Evolutionary conservation across 2,113 vertebrate species (phyloP).

Genomic region (Muscicapa adusta): DNA sequence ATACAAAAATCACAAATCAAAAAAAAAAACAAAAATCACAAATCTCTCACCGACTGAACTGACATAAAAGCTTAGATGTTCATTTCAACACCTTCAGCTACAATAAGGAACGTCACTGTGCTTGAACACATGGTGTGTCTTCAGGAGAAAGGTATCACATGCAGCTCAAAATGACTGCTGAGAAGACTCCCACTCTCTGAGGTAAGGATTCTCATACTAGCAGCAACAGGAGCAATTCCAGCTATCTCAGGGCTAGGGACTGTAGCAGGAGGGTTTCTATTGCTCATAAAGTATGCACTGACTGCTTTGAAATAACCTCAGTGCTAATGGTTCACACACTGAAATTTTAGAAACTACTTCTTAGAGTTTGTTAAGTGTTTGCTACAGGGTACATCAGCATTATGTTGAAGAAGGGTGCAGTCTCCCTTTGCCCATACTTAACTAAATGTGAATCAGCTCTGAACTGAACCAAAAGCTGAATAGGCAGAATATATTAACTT

Average conservation of each 20-base stretch:
- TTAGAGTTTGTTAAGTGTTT: neutral
- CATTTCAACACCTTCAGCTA: neutral
- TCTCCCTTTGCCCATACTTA: neutral
- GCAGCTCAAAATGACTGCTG: neutral
- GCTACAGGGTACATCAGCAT: neutral
- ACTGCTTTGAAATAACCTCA: neutral
- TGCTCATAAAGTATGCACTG: neutral
- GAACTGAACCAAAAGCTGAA: neutral
- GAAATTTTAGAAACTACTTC: neutral
- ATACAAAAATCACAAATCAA: neutral
- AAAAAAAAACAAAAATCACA: too few relatives aligned
- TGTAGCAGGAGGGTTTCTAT: neutral
- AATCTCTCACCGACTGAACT: neutral
- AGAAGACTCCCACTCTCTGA: neutral
- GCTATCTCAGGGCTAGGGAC: neutral
- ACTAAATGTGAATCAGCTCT: neutral
- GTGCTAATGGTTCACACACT: neutral
- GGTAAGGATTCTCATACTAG: neutral
- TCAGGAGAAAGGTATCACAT: neutral
- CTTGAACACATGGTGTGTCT: fast-evolving
- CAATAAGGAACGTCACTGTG: neutral
- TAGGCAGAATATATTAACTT: neutral
- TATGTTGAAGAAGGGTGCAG: neutral
- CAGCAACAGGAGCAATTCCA: neutral
- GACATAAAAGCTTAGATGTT: neutral